phyloP scores from a whole-genome alignment of 1,140 invertebrate genomes.

The Diorhabda elongata region DNA sequence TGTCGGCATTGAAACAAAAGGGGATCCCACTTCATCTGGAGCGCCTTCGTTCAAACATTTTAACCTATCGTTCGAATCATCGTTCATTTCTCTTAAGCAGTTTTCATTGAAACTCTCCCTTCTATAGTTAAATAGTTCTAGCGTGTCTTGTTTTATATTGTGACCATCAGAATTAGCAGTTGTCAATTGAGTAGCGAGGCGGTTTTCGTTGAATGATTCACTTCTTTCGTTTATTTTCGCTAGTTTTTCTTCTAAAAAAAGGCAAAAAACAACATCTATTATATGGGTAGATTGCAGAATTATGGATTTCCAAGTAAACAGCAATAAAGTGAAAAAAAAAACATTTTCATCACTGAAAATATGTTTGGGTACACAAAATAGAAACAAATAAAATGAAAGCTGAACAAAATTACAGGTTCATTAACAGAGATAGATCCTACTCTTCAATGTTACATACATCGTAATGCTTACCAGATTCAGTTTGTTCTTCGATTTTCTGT shows the following conservation, averaged over 20 bases:
- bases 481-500: constrained; percentile 5
- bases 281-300: background rate
- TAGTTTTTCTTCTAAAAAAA: background rate
- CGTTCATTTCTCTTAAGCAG: constrained; percentile 32
- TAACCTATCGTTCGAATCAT: constrained; percentile 31
- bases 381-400: no score
- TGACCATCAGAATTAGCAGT: constrained; percentile 21
- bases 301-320: background rate
- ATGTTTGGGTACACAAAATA: no score
- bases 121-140: constrained; percentile 31
- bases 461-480: background rate
- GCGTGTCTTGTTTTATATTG: constrained; percentile 14
- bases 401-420: no score
- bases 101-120: constrained; percentile 47
- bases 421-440: no score
- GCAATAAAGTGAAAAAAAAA: background rate
- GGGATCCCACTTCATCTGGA: constrained; percentile 49
- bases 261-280: background rate
- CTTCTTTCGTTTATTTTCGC: constrained; percentile 41
- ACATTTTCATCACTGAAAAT: no score
- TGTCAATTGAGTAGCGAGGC: constrained; percentile 34
- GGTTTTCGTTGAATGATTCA: constrained; percentile 43
- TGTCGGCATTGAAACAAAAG: constrained; percentile 58
- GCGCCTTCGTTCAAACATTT: constrained; percentile 24
- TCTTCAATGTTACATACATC: no score